phyloP scores from a whole-genome alignment of 2,888 invertebrate species.

The Platycnemis pennipes region DNA sequence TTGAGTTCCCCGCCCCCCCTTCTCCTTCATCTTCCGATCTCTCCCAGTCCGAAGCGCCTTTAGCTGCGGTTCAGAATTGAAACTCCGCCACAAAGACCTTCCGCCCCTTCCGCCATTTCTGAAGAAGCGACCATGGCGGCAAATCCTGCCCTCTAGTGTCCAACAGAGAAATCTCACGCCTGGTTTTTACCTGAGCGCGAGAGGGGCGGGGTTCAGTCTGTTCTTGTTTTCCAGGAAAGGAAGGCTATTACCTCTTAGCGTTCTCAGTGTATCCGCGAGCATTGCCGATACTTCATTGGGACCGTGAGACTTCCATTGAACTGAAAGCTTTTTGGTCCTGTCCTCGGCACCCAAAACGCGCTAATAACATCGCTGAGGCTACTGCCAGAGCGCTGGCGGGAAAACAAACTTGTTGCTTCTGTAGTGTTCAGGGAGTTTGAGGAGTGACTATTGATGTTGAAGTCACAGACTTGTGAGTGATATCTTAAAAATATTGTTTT shows the following conservation, averaged over 20 bases:
- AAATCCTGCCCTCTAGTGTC: constrained; percentile 41
- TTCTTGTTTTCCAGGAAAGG: constrained; percentile 8
- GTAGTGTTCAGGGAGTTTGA: neutral
- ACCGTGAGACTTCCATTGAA: neutral
- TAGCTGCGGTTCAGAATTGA: no score
- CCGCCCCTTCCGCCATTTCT: neutral
- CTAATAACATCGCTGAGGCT: neutral
- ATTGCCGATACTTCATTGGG: neutral
- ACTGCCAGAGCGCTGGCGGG: constrained; percentile 29
- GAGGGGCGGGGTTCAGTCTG: constrained; percentile 48
- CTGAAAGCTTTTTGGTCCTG: neutral
- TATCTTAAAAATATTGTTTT: neutral
- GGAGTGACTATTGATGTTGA: neutral
- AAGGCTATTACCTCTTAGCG: neutral
- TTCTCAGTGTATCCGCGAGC: neutral
- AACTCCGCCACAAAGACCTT: neutral
- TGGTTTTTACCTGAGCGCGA: neutral
- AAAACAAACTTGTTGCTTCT: constrained; percentile 60
- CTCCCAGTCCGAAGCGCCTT: no score
- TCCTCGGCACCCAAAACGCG: neutral
- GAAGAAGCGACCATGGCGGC: neutral
- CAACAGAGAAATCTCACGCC: neutral
- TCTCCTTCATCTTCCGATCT: no score
- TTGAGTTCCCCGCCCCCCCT: no score
- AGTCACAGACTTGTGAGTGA: neutral